Evolutionary conservation across 2,113 vertebrate species (phyloP).

Genomic region (Anolis carolinensis): DNA sequence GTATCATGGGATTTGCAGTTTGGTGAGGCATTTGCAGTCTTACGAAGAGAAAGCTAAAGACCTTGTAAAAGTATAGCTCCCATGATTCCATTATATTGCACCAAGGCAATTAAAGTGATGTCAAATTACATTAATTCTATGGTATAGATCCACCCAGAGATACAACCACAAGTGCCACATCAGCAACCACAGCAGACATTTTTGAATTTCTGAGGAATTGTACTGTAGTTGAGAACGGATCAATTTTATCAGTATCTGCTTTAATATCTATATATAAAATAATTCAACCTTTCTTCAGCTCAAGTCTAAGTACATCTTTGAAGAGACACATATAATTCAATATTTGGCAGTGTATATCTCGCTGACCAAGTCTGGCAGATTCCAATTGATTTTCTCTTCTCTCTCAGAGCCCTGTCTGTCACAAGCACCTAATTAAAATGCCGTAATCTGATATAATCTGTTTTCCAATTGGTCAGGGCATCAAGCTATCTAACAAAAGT

Average conservation of each 20-base stretch:
- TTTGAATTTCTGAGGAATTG: slow-evolving; percentile 35
- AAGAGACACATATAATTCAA: slow-evolving; percentile 55
- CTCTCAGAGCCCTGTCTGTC: slow-evolving; percentile 62
- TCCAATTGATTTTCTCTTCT: slow-evolving; percentile 65
- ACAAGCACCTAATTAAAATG: slow-evolving; percentile 71
- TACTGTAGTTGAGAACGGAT: slow-evolving; percentile 54
- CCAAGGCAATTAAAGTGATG: no score
- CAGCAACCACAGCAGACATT: neutral
- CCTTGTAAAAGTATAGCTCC: no score
- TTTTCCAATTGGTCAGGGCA: slow-evolving; percentile 50
- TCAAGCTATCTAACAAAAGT: slow-evolving; percentile 64
- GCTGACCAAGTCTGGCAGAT: slow-evolving; percentile 56
- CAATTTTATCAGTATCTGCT: neutral
- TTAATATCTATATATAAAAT: neutral
- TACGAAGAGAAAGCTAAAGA: no score
- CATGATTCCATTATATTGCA: no score
- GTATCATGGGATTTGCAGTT: no score
- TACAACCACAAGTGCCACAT: neutral
- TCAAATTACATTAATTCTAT: no score
- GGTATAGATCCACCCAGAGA: neutral
- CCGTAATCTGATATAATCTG: slow-evolving; percentile 70
- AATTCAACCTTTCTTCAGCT: slow-evolving; percentile 38
- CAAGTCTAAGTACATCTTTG: slow-evolving; percentile 46
- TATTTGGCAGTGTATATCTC: slow-evolving; percentile 30
- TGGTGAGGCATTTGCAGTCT: no score